phyloP scores from a whole-genome alignment of 2,113 vertebrate species.

The Zapornia atra region DNA sequence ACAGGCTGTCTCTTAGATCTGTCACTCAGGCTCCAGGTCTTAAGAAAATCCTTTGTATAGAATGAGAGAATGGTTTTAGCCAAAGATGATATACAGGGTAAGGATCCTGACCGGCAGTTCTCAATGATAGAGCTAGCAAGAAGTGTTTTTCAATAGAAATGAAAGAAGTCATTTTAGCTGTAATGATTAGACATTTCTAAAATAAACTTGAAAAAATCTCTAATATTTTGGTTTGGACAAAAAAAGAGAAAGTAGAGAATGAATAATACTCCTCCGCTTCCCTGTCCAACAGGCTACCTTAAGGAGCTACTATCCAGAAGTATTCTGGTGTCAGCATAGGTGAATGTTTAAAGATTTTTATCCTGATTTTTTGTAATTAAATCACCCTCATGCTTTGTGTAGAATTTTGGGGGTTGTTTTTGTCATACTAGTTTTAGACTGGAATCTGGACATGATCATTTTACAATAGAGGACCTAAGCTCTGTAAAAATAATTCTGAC shows the following conservation, averaged over 20 bases:
- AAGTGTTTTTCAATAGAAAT: neutral
- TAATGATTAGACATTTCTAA: neutral
- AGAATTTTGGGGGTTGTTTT: neutral
- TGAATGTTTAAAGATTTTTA: neutral
- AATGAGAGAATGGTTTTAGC: neutral
- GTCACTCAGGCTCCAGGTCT: neutral
- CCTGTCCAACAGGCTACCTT: neutral
- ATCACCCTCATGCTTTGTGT: fast-evolving
- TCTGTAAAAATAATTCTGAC: neutral
- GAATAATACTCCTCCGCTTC: neutral
- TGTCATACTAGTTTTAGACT: neutral
- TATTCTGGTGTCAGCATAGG: neutral
- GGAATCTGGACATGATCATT: neutral
- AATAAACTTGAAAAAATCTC: neutral
- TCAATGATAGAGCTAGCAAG: neutral
- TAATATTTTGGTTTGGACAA: neutral
- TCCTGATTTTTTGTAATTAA: neutral
- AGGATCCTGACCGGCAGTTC: neutral
- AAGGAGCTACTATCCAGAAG: fast-evolving
- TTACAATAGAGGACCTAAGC: neutral
- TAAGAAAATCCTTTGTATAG: neutral
- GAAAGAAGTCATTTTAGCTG: neutral
- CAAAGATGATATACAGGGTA: neutral
- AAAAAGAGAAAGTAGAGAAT: neutral
- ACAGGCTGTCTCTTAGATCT: neutral